These are phyloP conservation scores for Eptesicus fuscus DNA, from an alignment of 2,113 vertebrate genomes.

Conservation along the genomic window DNA sequence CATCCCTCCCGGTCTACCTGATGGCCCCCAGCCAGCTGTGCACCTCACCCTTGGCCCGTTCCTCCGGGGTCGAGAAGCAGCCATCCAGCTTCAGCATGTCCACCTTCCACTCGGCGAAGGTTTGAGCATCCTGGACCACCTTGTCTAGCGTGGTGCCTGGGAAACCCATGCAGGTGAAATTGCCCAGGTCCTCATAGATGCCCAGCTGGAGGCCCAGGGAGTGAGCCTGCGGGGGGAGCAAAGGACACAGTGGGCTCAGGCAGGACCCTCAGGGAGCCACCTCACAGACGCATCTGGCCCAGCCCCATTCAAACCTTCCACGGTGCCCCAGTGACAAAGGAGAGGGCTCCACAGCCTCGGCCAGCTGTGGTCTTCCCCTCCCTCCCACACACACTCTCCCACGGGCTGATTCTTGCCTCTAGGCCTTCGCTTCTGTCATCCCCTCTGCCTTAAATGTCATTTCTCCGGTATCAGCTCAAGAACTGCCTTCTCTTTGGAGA, in stretches of 20 bases:
- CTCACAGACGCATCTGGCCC: background rate
- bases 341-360: background rate
- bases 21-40: accelerated
- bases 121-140: slow-evolving; percentile 87
- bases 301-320: background rate
- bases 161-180: slow-evolving; percentile 88
- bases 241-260: background rate
- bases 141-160: slow-evolving; percentile 89
- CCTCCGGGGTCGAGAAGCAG: slow-evolving; percentile 85
- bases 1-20: no score
- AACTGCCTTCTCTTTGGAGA: background rate
- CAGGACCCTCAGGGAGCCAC: background rate
- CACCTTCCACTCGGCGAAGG: slow-evolving; percentile 93
- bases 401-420: background rate
- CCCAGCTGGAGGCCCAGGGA: slow-evolving; percentile 92
- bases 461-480: background rate
- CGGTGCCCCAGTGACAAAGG: background rate
- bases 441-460: background rate
- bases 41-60: slow-evolving; percentile 85
- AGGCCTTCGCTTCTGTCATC: background rate
- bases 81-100: slow-evolving; percentile 97
- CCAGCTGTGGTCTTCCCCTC: background rate
- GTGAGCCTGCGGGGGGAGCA: slow-evolving; percentile 80
- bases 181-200: slow-evolving; percentile 93
- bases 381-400: background rate